These are phyloP conservation scores for Laterallus jamaicensis DNA, from an alignment of 2,113 vertebrate species.

Conservation along the genomic window DNA sequence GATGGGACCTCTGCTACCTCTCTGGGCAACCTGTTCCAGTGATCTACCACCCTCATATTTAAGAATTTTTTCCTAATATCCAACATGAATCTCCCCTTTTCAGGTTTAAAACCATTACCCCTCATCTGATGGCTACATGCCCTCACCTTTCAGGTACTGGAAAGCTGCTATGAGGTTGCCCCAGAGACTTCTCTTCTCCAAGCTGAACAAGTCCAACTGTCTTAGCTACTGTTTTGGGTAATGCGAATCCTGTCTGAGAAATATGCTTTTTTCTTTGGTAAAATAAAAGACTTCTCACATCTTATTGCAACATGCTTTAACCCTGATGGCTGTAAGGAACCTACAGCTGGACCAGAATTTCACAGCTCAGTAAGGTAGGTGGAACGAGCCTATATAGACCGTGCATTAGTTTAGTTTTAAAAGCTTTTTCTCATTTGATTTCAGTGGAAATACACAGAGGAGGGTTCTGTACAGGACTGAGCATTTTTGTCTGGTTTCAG, in stretches of 20 bases:
- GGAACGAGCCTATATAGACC: neutral
- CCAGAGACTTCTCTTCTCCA: no score
- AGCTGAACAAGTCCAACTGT: no score
- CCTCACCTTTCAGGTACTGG: no score
- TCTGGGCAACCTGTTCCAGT: no score
- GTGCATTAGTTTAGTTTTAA: neutral
- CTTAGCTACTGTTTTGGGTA: neutral
- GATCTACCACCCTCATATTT: no score
- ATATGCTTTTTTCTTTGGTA: neutral
- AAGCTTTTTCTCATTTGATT: neutral
- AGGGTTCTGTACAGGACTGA: neutral
- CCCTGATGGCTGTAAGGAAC: neutral
- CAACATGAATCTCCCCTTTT: no score
- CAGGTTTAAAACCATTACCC: no score
- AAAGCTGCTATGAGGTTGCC: no score
- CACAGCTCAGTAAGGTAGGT: neutral
- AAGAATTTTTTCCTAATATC: no score
- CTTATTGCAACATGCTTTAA: neutral
- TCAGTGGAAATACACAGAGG: neutral
- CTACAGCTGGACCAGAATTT: neutral
- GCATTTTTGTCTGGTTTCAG: neutral
- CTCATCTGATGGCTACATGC: no score
- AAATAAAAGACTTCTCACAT: neutral
- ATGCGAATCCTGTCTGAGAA: neutral
- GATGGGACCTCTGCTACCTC: no score